Evolutionary conservation across 2,797 vertebrate species (phyloP), one percentile per base, ranked within the genome.

Genomic region (Pipistrellus nathusii): DNA sequence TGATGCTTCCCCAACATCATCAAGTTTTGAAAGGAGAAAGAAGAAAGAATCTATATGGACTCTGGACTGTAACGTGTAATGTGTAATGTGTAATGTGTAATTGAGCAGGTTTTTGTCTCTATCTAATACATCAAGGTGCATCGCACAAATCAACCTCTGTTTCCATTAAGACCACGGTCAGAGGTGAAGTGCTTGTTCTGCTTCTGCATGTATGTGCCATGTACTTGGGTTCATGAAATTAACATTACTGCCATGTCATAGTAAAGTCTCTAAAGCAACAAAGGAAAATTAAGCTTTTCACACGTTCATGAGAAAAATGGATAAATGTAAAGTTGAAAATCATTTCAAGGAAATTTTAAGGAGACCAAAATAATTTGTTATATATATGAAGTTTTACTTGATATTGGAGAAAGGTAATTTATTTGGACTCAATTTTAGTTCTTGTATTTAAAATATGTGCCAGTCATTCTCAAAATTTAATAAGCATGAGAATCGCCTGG

Each of bases 281-380:
- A n/a, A 35, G 41, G 4, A 90, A 62, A 82, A 64, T 32, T 55
- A 82, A 78, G 21, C 8, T 35, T 93, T n/a, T 84, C 27, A 93
- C 88, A 73, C 32, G 44, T 72, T 83, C 35, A 46, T 78, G 11
- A 73, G 23, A 85, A 51, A 59, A 86, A 14, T 1, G 41, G 32
- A 80, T 57, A 83, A 72, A 84, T 38, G 18, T 66, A 83, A 86
- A 88, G 27, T 46, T 88, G 46, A 62, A 96, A 71, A 83, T 68
- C 15, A 75, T 55, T 51, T 88, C 35, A 83, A 93, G 17, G 6
- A 55, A 82, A 48, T 44, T 55, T 96, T 87, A 90, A 87, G 10
- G 35, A 81, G 32, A 57, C 3, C 62, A 93, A 92, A 59, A 57
- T 84, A 66, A 8, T 78, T 82, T 77, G 5, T 81, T 68, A 64